Evolutionary conservation across 2,113 vertebrate species (phyloP).

Genomic region (Hiodon tergisus): DNA sequence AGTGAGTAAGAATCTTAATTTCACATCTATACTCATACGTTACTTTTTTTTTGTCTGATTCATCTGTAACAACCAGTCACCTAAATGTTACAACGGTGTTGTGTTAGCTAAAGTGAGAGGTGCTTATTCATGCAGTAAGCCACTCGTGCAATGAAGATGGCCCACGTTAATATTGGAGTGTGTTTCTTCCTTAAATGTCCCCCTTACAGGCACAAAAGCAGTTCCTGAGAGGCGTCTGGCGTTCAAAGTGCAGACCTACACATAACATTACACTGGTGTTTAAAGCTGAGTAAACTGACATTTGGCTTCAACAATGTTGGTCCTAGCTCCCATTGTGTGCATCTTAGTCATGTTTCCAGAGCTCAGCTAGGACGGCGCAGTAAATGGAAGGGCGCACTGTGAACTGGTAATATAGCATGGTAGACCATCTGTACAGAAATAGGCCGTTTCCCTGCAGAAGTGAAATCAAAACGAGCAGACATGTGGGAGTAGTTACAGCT

Average conservation of each 20-base stretch:
- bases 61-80: background rate
- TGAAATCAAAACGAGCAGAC: no score
- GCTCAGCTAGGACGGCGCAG: conserved; percentile 9
- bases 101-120: background rate
- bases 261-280: no score
- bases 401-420: conserved; percentile 17
- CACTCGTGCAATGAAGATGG: no score
- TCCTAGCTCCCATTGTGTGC: background rate
- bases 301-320: background rate
- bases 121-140: background rate
- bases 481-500: no score
- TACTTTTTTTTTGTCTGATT: background rate
- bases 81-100: background rate
- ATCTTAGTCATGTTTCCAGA: background rate
- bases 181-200: no score
- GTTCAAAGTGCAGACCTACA: no score
- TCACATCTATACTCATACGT: conserved; percentile 5
- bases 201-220: no score
- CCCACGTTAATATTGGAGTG: no score
- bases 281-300: background rate
- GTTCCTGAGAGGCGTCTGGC: no score
- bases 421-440: no score
- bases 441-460: no score
- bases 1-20: background rate
- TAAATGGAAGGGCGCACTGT: conserved; percentile 6